Evolutionary conservation across 2,797 vertebrate species (phyloP).

Genomic region (Anguilla marmorata): DNA sequence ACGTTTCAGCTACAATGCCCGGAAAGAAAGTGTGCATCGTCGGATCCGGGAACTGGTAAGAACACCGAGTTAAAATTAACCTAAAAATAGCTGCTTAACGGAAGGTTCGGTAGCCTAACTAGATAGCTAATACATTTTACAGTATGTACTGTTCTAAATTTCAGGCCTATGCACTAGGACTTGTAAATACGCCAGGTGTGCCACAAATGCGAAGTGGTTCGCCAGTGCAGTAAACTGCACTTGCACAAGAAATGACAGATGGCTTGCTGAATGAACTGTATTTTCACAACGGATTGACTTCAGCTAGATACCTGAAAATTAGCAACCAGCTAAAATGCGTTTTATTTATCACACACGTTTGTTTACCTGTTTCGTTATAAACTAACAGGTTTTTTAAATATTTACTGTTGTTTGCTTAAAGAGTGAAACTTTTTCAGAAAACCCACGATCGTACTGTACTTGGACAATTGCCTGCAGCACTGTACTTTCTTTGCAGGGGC

Average conservation of each 20-base stretch:
- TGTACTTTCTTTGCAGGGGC: constrained; percentile 64
- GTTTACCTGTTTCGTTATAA: neutral
- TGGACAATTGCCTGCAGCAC: neutral
- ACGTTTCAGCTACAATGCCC: neutral
- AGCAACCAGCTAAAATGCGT: too few species aligned
- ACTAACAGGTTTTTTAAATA: neutral
- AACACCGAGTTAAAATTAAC: neutral
- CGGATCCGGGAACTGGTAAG: constrained; percentile 29
- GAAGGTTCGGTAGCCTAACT: neutral
- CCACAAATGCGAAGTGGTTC: too few species aligned
- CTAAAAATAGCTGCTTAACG: neutral
- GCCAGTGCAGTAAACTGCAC: too few species aligned
- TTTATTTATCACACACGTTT: too few species aligned
- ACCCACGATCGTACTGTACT: neutral
- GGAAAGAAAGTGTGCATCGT: constrained; percentile 30
- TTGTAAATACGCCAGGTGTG: too few species aligned
- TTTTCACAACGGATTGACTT: too few species aligned
- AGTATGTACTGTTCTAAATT: neutral
- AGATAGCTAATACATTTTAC: neutral
- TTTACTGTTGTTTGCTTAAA: neutral
- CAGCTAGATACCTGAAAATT: too few species aligned
- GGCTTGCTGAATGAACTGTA: too few species aligned
- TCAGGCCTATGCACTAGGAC: too few species aligned
- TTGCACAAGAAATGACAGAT: too few species aligned
- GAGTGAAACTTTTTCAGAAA: neutral